Evolutionary conservation across 1,140 invertebrate genomes (phyloP).

Genomic region (Lutraria rhynchaena): DNA sequence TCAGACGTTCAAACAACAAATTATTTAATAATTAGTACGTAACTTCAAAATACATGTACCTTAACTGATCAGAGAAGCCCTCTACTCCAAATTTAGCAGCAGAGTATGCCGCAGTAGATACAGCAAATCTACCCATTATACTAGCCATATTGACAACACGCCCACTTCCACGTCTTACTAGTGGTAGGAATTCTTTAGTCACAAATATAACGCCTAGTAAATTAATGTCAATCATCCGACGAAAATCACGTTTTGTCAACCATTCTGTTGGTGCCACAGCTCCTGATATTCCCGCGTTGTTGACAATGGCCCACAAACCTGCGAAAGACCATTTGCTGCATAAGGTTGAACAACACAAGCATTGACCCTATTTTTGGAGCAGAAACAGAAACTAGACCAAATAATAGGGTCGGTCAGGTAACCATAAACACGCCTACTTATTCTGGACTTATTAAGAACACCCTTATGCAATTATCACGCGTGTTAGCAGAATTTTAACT

Average conservation of each 20-base stretch:
- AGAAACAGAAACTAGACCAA: background rate
- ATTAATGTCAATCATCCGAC: constrained; percentile 58
- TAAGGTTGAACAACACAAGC: background rate
- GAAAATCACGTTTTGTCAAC: constrained; percentile 60
- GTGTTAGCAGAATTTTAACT: no score
- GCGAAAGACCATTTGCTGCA: background rate
- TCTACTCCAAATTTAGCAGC: constrained; percentile 70
- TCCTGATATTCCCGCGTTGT: constrained; percentile 70
- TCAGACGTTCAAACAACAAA: no score
- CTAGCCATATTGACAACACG: constrained; percentile 70
- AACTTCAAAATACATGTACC: constrained; percentile 54
- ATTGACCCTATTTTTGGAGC: background rate
- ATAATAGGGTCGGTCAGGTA: no score
- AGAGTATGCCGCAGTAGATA: constrained; percentile 61
- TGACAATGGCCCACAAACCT: constrained; percentile 73
- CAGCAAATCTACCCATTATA: constrained; percentile 57
- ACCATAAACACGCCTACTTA: no score
- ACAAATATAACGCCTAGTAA: constrained; percentile 65
- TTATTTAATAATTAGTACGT: no score
- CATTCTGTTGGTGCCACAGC: constrained; percentile 57
- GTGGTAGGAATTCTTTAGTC: constrained; percentile 66
- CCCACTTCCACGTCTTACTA: constrained; percentile 62
- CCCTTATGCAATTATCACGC: no score
- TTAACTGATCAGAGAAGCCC: constrained; percentile 66
- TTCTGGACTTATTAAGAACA: no score